phyloP scores from a whole-genome alignment of 2,797 vertebrate genomes.

The Acipenser ruthenus region DNA sequence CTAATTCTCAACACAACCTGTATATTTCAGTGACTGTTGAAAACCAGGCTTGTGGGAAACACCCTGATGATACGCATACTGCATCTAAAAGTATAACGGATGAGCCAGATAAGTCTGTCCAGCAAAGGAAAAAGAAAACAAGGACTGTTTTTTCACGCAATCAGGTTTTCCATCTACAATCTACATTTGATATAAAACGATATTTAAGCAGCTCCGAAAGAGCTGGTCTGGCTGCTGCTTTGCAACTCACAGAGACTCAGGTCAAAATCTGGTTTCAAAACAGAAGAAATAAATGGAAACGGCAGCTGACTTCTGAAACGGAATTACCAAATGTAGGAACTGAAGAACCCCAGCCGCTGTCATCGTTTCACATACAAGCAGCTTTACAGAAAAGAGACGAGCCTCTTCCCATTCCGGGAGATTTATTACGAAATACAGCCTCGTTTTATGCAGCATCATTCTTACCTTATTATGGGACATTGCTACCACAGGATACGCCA shows the following conservation, averaged over 20 bases:
- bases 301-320: constrained; percentile 10
- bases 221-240: constrained; percentile 8
- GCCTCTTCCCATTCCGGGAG: background rate
- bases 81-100: too few relatives aligned
- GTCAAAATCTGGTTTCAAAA: constrained; percentile 24
- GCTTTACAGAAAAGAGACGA: background rate
- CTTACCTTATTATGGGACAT: background rate
- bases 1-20: too few relatives aligned
- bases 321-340: constrained; percentile 6
- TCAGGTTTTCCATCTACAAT: constrained; percentile 17
- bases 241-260: constrained; percentile 15
- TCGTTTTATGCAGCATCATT: background rate
- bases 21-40: too few relatives aligned
- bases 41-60: background rate
- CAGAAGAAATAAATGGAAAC: constrained; percentile 20
- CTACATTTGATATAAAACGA: constrained; percentile 16
- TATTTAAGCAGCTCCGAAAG: constrained; percentile 15
- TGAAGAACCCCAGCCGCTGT: background rate
- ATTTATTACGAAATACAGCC: background rate
- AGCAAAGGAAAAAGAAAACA: constrained; percentile 11
- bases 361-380: background rate
- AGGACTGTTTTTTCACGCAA: constrained; percentile 17
- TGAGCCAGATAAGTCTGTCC: too few relatives aligned
- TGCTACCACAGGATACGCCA: background rate
- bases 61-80: too few relatives aligned